These are phyloP conservation scores for Leucoma salicis DNA, from an alignment of 2,888 invertebrate genomes.

Conservation along the genomic window DNA sequence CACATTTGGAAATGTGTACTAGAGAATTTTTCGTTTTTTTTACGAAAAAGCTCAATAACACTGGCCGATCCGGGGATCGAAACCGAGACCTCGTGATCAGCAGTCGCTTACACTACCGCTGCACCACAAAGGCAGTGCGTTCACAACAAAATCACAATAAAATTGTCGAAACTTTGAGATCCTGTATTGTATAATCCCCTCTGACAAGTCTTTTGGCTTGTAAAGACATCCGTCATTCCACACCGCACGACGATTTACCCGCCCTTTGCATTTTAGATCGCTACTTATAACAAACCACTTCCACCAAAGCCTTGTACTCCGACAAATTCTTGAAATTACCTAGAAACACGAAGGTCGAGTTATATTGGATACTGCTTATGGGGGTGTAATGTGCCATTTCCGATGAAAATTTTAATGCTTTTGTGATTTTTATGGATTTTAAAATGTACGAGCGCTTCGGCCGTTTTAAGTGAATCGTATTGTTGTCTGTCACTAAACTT, in stretches of 20 bases:
- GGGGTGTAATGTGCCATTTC: constrained; percentile 73
- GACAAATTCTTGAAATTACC: background rate
- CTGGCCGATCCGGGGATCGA: no score
- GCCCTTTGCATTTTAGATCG: constrained; percentile 54
- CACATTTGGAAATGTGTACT: no score
- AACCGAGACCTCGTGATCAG: no score
- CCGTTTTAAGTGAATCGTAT: constrained; percentile 20
- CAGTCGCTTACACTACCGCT: no score
- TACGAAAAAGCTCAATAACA: no score
- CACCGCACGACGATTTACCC: constrained; percentile 56
- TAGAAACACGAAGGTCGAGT: constrained; percentile 21
- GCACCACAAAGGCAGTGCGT: no score
- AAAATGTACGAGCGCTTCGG: constrained; percentile 9
- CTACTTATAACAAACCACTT: constrained; percentile 47
- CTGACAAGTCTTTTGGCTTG: constrained; percentile 71
- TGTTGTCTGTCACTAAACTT: constrained; percentile 30
- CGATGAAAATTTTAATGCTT: constrained; percentile 47
- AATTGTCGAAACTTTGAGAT: constrained; percentile 59
- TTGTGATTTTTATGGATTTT: constrained; percentile 35
- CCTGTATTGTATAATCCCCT: constrained; percentile 39
- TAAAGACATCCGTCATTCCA: constrained; percentile 79
- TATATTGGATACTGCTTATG: constrained; percentile 28
- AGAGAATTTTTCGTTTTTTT: no score
- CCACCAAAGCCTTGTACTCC: constrained; percentile 27
- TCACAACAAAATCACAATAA: no score